Base-by-base conservation (phyloP, 2,113 vertebrate genomes). In the Corythoichthys intestinalis region DNA sequence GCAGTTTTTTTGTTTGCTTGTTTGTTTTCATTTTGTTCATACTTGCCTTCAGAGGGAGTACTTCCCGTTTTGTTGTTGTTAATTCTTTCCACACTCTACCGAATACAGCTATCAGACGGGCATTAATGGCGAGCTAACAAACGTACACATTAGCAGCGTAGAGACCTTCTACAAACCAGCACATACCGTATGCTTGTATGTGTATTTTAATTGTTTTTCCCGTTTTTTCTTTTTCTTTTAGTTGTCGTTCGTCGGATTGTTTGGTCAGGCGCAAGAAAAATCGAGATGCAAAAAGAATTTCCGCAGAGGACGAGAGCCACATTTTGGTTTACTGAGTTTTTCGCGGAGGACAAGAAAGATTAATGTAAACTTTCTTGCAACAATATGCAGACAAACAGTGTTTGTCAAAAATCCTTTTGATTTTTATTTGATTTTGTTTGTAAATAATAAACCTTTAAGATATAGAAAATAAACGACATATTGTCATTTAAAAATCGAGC, bases 381-480 rank as follows among this genome's bases (percentile, higher is more conserved):
- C 86, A 92, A 92, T 92, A 93, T 93, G 92, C 92, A 92, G 92
- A 92, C 90, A 92, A 93, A 92, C 89, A 82, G 87, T 90, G 91
- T 93, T 93, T 93, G 92, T 93, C 92, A 92, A 91, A 90, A 90
- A 80, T 47, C 60, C 86, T 87, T 91, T 89, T 80, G 71, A 83
- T 90, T 90, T 86, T 83, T 80, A 80, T 73, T 88, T 90, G 87
- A 81, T 83, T 91, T 92, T 88, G 82, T 92, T 92, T 93, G 91
- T 93, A 93, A 92, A 93, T 93, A 92, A 91, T 92, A 90, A 92
- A 92, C 88, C 92, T 93, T 93, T 91, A 92, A 92, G 91, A 91
- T 87, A 90, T 92, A 93, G 86, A 91, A 91, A 92, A 91, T 91
- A 92, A 93, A 92, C 84, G 86, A 91, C 90, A 90, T 91, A 90